Evolutionary conservation across 1,140 invertebrate species (phyloP).

Genomic region (Trissolcus basalis): DNA sequence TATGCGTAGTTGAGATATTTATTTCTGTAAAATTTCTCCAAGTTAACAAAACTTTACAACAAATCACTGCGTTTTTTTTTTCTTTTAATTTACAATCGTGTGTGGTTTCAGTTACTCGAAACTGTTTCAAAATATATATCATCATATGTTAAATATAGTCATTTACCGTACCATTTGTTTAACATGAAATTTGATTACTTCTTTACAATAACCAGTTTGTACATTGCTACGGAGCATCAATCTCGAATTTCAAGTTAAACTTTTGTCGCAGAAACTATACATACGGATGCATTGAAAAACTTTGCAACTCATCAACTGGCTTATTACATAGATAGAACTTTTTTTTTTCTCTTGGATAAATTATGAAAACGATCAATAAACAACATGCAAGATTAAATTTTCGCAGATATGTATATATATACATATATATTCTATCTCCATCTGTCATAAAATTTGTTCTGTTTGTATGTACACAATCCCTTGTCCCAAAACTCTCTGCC

Average conservation of each 20-base stretch:
- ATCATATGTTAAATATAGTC: slow-evolving; percentile 27
- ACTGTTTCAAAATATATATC: slow-evolving; percentile 41
- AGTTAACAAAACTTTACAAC: slow-evolving; percentile 51
- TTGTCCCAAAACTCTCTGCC: no score
- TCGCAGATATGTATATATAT: slow-evolving; percentile 37
- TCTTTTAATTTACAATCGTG: slow-evolving; percentile 43
- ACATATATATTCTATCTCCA: slow-evolving; percentile 27
- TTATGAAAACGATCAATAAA: slow-evolving; percentile 31
- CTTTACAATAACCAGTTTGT: slow-evolving; percentile 10
- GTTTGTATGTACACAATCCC: slow-evolving; percentile 32
- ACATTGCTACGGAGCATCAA: background rate
- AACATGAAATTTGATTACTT: slow-evolving; percentile 35
- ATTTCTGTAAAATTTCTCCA: slow-evolving; percentile 45
- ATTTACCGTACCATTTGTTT: slow-evolving; percentile 5
- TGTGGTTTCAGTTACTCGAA: slow-evolving; percentile 12
- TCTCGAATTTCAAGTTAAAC: slow-evolving; percentile 24
- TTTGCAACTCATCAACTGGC: slow-evolving; percentile 31
- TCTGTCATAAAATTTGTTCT: slow-evolving; percentile 40
- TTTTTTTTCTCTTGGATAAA: slow-evolving; percentile 18
- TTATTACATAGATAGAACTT: slow-evolving; percentile 22
- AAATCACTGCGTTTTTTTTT: slow-evolving; percentile 26
- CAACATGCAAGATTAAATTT: slow-evolving; percentile 29
- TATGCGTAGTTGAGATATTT: slow-evolving; percentile 33
- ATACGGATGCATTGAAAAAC: slow-evolving; percentile 37
- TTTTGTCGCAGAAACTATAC: slow-evolving; percentile 17